Percentiles rank a stretch among this genome's conserved stretches.
phyloP scores from a whole-genome alignment of 1,140 invertebrate species.

The Bursaphelenchus mucronatus region DNA sequence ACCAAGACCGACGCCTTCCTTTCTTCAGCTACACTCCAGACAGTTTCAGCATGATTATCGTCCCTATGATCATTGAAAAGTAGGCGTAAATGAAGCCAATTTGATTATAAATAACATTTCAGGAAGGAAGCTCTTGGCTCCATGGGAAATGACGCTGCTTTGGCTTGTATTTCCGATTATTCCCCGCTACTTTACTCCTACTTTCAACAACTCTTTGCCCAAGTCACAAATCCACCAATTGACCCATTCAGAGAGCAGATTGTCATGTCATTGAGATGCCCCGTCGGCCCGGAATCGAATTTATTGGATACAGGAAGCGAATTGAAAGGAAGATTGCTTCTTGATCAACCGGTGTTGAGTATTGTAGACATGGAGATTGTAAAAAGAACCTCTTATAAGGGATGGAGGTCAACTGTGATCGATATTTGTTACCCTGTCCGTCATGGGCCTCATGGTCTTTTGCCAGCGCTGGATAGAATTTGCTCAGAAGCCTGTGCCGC shows the following conservation, averaged over 20 bases:
- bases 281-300: conserved; percentile 79
- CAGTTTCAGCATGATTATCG: conserved; percentile 82
- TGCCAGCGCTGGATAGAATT: conserved; percentile 74
- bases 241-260: conserved; percentile 98
- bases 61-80: conserved; percentile 95
- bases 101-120: conserved; percentile 22
- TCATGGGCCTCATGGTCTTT: conserved; percentile 72
- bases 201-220: conserved; percentile 98
- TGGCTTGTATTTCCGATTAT: conserved; percentile 89
- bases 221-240: conserved; percentile 99
- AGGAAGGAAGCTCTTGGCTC: conserved; percentile 97
- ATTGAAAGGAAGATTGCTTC: conserved; percentile 85
- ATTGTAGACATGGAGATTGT: conserved; percentile 74
- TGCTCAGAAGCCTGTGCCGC: conserved; percentile 77
- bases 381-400: conserved; percentile 72
- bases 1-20: conserved; percentile 78
- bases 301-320: conserved; percentile 80
- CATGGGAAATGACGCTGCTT: conserved; percentile 96
- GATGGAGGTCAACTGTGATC: conserved; percentile 83
- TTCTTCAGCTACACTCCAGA: conserved; percentile 91
- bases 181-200: conserved; percentile 92
- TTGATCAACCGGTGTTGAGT: conserved; percentile 89
- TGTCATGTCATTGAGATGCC: conserved; percentile 84
- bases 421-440: conserved; percentile 77
- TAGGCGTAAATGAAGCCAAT: conserved; percentile 64